Base-by-base conservation (phyloP, 30 jellyfish, hydroid and myxozoan genomes). In the Hydractinia symbiolongicarpus region DNA sequence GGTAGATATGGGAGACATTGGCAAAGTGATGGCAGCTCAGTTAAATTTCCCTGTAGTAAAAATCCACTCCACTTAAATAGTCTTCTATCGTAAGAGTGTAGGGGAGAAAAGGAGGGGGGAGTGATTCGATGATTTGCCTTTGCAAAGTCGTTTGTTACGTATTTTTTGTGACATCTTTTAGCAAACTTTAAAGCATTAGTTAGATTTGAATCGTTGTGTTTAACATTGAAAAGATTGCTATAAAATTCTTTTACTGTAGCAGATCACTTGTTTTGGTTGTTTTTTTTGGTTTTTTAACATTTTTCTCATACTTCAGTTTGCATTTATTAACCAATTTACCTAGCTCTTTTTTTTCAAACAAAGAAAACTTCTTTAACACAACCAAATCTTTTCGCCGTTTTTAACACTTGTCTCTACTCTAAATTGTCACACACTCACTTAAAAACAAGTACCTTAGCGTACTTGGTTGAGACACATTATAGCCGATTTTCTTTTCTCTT, bases 221-320 rank as follows among this genome's bases (percentile, higher is more conserved):
- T 73, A 30, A 81, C 72, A 9, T 83, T 72, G 19, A 88, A 50
- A 50, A 83, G 56, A 55, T 79, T 88, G 7, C 50, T 71, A 79
- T 82, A 71, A 71, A 82, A 72, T 4, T 40, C 68, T 52, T 64
- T 60, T 82, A 83, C 89, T 15, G 91, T 81, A 50, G 55, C 71
- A 50, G 91, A 88, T n/a, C n/a, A n/a, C 62, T 82, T 82, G 89
- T 55, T 53, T 58, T 83, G 82, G 87, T 55, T 83, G 72, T 89
- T 54, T 30, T 30, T 30, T 30, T 30, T 30, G 44, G 44, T 30
- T 30, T 30, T 30, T 67, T 53, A 54, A 81, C 58, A 16, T 30
- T 30, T 30, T 81, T 57, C 55, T 44, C 88, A 67, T 81, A 69
- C 50, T 67, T 52, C 75, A 40, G n/a, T 61, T 81, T 69, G 52